Conservation (phyloP, 2,113 vertebrate genomes). For the Trochalopteron elliotii region DNA sequence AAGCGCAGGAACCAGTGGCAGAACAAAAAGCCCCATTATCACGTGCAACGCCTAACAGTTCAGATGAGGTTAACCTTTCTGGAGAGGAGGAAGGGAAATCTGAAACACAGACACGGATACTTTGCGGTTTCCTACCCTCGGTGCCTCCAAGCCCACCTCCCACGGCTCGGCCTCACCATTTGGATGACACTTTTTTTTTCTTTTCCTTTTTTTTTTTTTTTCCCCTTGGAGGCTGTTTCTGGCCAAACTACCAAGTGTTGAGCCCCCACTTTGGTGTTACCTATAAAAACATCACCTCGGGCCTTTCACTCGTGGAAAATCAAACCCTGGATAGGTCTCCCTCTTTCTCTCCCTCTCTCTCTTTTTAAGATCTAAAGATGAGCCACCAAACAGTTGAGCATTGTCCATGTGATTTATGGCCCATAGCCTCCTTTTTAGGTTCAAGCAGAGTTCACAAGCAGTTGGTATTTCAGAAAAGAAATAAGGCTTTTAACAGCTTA, state of each 20-base stretch:
- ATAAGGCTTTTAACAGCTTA: conserved; percentile 73
- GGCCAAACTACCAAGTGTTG: conserved; percentile 36
- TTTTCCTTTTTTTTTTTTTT: too few relatives aligned
- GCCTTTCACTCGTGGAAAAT: conserved; percentile 46
- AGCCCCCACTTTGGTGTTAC: conserved; percentile 41
- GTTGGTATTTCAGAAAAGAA: conserved; percentile 81
- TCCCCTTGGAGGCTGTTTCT: not conserved
- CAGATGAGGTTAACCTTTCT: conserved; percentile 45
- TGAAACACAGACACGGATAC: conserved; percentile 32
- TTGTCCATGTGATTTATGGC: conserved; percentile 89
- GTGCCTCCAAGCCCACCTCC: conserved; percentile 15
- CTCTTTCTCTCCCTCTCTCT: conserved; percentile 20
- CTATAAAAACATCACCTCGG: conserved; percentile 50
- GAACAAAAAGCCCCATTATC: conserved; percentile 30
- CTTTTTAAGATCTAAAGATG: conserved; percentile 78
- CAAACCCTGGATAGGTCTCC: conserved; percentile 67
- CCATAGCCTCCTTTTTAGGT: conserved; percentile 81
- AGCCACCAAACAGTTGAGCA: conserved; percentile 85
- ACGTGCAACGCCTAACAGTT: not conserved
- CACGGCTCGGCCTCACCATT: conserved; percentile 11
- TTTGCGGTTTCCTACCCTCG: conserved; percentile 11
- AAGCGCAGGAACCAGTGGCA: not conserved
- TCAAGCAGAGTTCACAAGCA: conserved; percentile 89
- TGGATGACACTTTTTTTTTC: not conserved
- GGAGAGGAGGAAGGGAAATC: conserved; percentile 29